Evolutionary conservation across 2,888 invertebrate species (phyloP), one percentile per base, ranked within the genome.

Genomic region (Hemithea aestivaria): DNA sequence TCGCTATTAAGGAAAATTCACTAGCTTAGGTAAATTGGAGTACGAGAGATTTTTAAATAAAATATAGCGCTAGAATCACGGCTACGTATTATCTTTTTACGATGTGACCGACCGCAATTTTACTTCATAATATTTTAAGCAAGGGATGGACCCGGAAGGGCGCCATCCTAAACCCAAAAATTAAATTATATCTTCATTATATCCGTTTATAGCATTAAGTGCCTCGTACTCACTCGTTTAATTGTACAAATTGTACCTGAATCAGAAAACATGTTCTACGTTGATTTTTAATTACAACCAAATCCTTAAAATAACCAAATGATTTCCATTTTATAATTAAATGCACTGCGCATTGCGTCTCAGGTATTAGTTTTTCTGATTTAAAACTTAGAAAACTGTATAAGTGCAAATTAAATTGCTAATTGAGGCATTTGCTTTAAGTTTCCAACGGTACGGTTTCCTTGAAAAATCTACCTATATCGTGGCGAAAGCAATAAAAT

Each of bases 1-100:
- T 70, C 56, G 66, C 66, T 71, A 66, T 79, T 73, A 70, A 65
- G 60, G 66, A 65, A 67, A 74, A 77, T 70, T 71, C 66, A 63
- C 66, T 63, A 64, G 62, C 56, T 62, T 57, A 60, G 61, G 64
- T 74, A 65, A 74, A 78, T 71, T 64, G 53, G 46, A 48, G 23
- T 48, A 59, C 56, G 56, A 41, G 46, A 53, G 50, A 51, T 58
- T 61, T 54, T 59, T 62, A 56, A 51, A 51, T 42, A 46, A 46
- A 46, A 45, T 45, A 48, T 53, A 27, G 27, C 26, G 30, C 28
- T 46, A 10, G 29, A 52, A 43, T 40, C 46, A 48, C 40, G 28
- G 20, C 39, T 26, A 42, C 48, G 46, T 40, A 38, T 48, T 44
- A 37, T 42, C 35, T 35, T 38, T 52, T 57, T 52, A 52, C 45